Conservation (phyloP, 2,113 vertebrate species). For the Macquaria ambigua region DNA sequence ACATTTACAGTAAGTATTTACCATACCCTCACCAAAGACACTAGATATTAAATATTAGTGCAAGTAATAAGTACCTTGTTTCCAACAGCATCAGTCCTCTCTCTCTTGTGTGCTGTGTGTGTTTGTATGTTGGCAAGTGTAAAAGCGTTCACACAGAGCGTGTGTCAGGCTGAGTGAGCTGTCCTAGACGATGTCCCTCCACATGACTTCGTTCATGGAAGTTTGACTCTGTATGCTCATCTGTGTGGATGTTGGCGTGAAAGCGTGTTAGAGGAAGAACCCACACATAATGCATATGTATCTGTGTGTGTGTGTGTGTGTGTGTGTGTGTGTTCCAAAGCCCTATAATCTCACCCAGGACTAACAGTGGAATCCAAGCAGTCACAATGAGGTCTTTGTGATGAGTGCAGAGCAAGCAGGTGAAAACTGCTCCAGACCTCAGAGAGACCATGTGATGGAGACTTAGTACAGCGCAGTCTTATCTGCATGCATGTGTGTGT, state of each 20-base stretch:
- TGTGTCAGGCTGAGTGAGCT: not conserved
- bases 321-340: slow-evolving; percentile 25
- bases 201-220: not conserved
- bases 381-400: slow-evolving; percentile 66
- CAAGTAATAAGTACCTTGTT: not conserved
- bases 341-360: slow-evolving; percentile 50
- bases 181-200: not conserved
- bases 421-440: slow-evolving; percentile 33
- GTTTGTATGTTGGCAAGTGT: not conserved
- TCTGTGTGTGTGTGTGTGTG: not conserved
- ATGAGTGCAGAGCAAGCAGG: slow-evolving; percentile 48
- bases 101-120: not conserved
- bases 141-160: not conserved
- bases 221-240: not conserved
- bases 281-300: not conserved
- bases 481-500: slow-evolving; percentile 4
- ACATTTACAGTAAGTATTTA: not conserved
- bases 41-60: not conserved
- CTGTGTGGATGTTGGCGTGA: not conserved
- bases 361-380: slow-evolving; percentile 49
- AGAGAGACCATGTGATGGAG: slow-evolving; percentile 29
- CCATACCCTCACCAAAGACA: not conserved
- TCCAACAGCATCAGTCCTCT: not conserved
- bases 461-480: slow-evolving; percentile 5
- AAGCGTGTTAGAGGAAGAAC: not conserved